phyloP scores from a whole-genome alignment of 2,888 invertebrate species.

The Axea sp. region DNA sequence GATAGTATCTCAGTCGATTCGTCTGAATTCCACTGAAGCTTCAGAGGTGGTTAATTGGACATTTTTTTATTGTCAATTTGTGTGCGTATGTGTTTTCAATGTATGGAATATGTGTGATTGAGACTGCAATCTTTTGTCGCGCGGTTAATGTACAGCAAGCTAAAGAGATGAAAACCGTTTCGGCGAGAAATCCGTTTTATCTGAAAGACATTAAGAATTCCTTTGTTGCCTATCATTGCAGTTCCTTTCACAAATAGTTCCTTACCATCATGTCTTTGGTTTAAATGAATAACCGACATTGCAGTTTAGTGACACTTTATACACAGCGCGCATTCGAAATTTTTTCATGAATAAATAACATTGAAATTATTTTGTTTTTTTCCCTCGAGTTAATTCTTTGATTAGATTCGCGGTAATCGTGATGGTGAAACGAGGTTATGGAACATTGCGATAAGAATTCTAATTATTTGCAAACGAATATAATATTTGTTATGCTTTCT shows the following conservation, averaged over 20 bases:
- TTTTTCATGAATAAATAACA: too few species aligned
- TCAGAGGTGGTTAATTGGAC: conserved; percentile 77
- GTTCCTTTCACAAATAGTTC: conserved; percentile 42
- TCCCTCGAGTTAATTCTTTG: too few species aligned
- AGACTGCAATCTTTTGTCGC: conserved; percentile 74
- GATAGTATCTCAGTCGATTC: conserved; percentile 60
- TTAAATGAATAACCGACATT: conserved; percentile 25
- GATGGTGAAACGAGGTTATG: too few species aligned
- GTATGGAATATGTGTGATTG: conserved; percentile 68
- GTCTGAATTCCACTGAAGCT: conserved; percentile 63
- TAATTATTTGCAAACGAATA: conserved; percentile 32
- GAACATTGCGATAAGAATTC: conserved; percentile 15
- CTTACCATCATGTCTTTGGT: neutral
- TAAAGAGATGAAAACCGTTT: conserved; percentile 54
- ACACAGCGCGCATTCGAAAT: neutral
- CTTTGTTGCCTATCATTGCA: conserved; percentile 73
- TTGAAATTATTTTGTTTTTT: too few species aligned
- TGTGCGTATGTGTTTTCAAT: conserved; percentile 52
- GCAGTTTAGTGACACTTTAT: conserved; percentile 7
- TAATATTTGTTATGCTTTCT: conserved; percentile 12
- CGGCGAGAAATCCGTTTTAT: conserved; percentile 71
- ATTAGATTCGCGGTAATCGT: too few species aligned
- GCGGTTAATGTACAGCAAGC: conserved; percentile 41
- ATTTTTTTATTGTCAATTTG: conserved; percentile 79
- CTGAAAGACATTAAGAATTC: conserved; percentile 70